phyloP scores from a whole-genome alignment of 2,888 invertebrate genomes.

The Timandra comae region DNA sequence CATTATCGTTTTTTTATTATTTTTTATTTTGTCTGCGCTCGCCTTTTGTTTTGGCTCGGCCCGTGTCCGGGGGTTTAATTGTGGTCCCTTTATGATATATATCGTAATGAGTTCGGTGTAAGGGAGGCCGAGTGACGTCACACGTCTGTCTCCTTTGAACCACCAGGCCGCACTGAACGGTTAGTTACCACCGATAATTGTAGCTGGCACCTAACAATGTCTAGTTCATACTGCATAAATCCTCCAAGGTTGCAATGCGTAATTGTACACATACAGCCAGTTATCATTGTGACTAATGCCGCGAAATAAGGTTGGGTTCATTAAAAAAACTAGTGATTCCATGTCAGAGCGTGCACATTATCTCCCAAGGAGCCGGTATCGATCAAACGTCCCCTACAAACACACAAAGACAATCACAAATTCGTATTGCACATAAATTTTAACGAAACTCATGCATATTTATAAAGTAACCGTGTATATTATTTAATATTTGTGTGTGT shows the following conservation, averaged over 20 bases:
- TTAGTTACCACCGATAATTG: too few relatives aligned
- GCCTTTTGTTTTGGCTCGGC: conserved; percentile 53
- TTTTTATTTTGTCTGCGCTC: conserved; percentile 58
- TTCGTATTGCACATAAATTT: conserved; percentile 47
- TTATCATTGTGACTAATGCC: too few relatives aligned
- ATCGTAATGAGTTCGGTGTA: conserved; percentile 15
- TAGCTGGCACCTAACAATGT: too few relatives aligned
- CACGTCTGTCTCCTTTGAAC: too few relatives aligned
- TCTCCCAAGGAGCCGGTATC: conserved; percentile 20
- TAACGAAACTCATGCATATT: conserved; percentile 73
- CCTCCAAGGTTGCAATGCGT: too few relatives aligned
- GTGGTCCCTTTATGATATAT: conserved; percentile 22
- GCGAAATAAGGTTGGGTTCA: too few relatives aligned
- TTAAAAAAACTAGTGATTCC: too few relatives aligned
- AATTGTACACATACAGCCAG: too few relatives aligned
- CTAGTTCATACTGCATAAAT: too few relatives aligned
- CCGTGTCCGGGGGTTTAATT: conserved; percentile 48
- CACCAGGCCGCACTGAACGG: too few relatives aligned
- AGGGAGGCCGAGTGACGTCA: too few relatives aligned
- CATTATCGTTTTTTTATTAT: conserved; percentile 49
- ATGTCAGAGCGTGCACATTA: conserved; percentile 1
- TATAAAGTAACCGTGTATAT: conserved; percentile 70
- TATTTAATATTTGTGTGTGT: conserved; percentile 67
- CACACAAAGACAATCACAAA: conserved; percentile 29
- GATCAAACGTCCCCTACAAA: conserved; percentile 20